Base-by-base conservation (phyloP, 2,797 vertebrate genomes). In the Anguilla megastoma region DNA sequence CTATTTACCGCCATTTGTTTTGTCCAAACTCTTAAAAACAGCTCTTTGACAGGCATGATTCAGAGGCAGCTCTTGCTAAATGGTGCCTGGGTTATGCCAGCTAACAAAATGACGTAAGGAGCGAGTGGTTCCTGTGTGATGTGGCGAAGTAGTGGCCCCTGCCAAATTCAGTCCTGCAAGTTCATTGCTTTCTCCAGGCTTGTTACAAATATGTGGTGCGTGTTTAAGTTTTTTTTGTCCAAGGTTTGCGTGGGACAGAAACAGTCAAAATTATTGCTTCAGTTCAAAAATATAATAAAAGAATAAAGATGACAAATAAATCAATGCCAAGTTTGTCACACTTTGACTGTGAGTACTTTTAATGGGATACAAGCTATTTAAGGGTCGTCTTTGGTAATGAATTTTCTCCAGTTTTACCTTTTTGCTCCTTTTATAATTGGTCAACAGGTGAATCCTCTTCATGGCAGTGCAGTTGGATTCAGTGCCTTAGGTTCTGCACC, bases 1-100 rank as follows among this genome's bases (percentile, higher is more conserved):
- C 80, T 88, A 58, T 84, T 85, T 54, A 56, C 60, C 66, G 60
- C 14, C 24, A 50, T 84, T 63, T 86, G 58, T 86, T 30, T 82
- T 82, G 41, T 82, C 79, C 41, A 10, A 71, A 60, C 63, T 85
- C 45, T 74, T 84, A 50, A 85, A 85, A 84, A 36, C 82, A 18
- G 79, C 18, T 84, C n/a, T 85, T 52, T 84, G 33, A 33, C 36
- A 7, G 58, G 33, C 60, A 9, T 86, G 60, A 87, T 50, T 87
- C 80, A 56, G 58, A 85, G 82, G 58, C 84, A 58, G 24, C 52
- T 71, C 30, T 84, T 85, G 45, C 45, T 45, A 41, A 33, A 24
- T 24, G n/a, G 48, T 24, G 24, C 45, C 48, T 50, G 3, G 16
- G 80, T 83, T 79, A 82, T 50, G 41, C 16, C 41, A 50, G 45